Evolutionary conservation across 2,113 vertebrate species (phyloP), one percentile per base, ranked within the genome.

Genomic region (Microcebus griseorufus): DNA sequence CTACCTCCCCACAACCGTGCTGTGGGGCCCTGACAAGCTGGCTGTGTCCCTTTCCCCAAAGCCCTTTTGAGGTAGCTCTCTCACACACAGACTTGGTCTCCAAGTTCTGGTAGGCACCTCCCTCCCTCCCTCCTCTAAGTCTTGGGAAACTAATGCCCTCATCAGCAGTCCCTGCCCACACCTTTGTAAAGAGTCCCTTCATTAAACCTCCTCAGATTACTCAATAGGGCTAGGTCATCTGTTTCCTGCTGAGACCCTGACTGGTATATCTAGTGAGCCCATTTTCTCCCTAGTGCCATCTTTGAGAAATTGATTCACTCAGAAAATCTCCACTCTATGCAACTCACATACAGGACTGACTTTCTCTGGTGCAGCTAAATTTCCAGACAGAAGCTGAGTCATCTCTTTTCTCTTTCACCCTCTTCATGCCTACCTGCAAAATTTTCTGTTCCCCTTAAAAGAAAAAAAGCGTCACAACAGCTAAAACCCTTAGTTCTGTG

Each of bases 401-500:
- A 53, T 79, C 34, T 51, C 51, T 69, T 90, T 93, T 60, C 67
- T 88, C 70, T 62, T 13, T 25, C 78, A 10, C 93, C 45, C 32
- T 88, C 53, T 76, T 70, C 37, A 85, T 65, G 45, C 34, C 58
- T 34, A 92, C 83, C 75, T 97, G 65, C 48, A 94, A 96, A 90
- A 67, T 25, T 58, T 65, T 81, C 80, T 70, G 4, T 82, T 79
- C n/a, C 29, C 67, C 64, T 60, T 84, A 62, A 75, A 86, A 80
- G 25, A 80, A 81, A 32, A 84, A 92, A 88, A 75, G 20, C 37
- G 88, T 84, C 80, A 39, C 17, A n/a, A 51, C 37, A 20, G n/a
- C 48, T 95, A 6, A 65, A 90, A 29, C 14, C 4, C 12, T 48
- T 67, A 75, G 78, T 84, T 87, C 73, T 90, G 37, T 45, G 37